Base-by-base conservation (phyloP, 2,888 invertebrate genomes). In the Embidobia sp. region DNA sequence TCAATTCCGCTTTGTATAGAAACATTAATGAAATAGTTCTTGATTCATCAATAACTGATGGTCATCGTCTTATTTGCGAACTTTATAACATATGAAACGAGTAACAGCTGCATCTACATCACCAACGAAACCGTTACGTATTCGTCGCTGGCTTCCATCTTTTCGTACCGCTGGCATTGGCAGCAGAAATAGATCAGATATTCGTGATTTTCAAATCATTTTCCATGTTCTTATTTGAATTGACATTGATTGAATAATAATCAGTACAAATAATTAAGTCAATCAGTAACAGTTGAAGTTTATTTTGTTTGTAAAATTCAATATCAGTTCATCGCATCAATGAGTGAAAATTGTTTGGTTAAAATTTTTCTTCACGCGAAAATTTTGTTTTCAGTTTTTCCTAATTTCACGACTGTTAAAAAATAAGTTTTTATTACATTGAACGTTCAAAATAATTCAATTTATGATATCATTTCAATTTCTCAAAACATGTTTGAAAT, bases 51-150 rank as follows among this genome's bases (percentile, higher is more conserved):
- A 73, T 67, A 77, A 67, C 26, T 40, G 29, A 31, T 59, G 59
- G 72, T 67, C 57, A 77, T 70, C 57, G 59, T 67, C 64, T 67
- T 66, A 66, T 67, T 66, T 66, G 72, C 67, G 63, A 59, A 70
- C 66, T 63, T 59, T 63, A 64, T 66, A 55, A 55, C 73, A 49
- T 63, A 73, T 69, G 66, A 73, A 77, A 77, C 69, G 63, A 77
- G 63, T 73, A 77, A 77, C 77, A 77, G 77, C 77, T 77, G 77
- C 77, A 64, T 46, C 75, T 53, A 64, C 57, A 76, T 31, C 46
- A 33, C 70, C 63, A 61, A 55, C 67, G 49, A 44, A 63, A 77
- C 77, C 69, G 67, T 77, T 76, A 66, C 70, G 46, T 70, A 66
- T 72, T 77, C 57, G 69, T 53, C 66, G 59, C 51, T 59, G 57